Evolutionary conservation across 2,888 invertebrate species (phyloP).

Genomic region (Cosmorhoe ocellata): DNA sequence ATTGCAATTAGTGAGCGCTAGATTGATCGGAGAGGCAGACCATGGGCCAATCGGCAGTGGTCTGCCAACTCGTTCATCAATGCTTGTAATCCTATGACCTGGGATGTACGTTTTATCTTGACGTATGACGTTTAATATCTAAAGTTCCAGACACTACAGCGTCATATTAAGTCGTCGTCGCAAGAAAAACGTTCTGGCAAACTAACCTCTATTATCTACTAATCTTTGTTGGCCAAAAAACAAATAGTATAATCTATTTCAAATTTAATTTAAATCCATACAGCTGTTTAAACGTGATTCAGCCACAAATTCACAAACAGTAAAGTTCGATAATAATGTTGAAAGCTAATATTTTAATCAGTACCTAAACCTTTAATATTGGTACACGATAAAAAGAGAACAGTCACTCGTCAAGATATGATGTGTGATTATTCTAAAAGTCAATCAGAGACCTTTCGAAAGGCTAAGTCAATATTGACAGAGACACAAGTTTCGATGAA

Average conservation of each 20-base stretch:
- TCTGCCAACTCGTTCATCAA: constrained; percentile 17
- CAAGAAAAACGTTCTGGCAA: no score
- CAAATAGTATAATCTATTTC: no score
- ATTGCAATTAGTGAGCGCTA: constrained; percentile 23
- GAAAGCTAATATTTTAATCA: no score
- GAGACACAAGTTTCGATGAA: constrained; percentile 1
- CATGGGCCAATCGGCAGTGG: constrained; percentile 25
- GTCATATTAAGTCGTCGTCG: no score
- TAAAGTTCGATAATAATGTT: no score
- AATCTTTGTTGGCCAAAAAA: no score
- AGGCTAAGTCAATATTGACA: constrained; percentile 13
- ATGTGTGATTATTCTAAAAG: not conserved
- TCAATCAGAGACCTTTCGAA: constrained; percentile 11
- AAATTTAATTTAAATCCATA: no score
- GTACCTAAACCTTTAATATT: no score
- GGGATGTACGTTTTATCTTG: not conserved
- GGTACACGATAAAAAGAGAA: not conserved
- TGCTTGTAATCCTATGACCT: not conserved
- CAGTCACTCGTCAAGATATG: constrained; percentile 2
- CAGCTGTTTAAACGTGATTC: no score
- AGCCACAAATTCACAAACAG: no score
- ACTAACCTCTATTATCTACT: no score
- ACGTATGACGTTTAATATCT: not conserved
- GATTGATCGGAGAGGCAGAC: constrained; percentile 26
- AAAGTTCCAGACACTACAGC: no score